A percentile compares a stretch with the other conserved stretches of the same genome.
Evolutionary conservation across 2,797 vertebrate species (phyloP).

Genomic region (Molossus alvarezi): DNA sequence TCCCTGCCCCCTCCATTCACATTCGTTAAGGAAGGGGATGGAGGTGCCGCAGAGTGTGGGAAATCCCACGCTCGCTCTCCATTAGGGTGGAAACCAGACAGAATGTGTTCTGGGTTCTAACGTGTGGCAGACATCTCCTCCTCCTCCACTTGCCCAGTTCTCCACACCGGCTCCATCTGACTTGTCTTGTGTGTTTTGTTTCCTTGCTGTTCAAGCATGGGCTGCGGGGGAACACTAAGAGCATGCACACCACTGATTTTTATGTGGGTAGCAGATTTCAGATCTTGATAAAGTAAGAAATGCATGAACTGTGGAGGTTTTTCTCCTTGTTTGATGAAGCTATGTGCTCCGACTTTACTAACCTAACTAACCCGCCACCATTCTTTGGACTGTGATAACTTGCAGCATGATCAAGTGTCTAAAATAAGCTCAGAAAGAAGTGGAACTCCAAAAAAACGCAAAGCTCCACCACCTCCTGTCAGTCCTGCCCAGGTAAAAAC

Average conservation of each 20-base stretch:
- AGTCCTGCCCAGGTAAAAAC: conserved; percentile 98
- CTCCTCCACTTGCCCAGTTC: conserved; percentile 67
- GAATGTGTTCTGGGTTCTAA: conserved; percentile 58
- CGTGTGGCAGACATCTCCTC: neutral
- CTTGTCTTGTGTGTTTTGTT: conserved; percentile 77
- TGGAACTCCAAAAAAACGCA: conserved; percentile 99
- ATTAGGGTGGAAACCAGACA: neutral
- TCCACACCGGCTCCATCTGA: conserved; percentile 56
- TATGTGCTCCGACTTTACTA: conserved; percentile 91
- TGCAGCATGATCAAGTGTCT: conserved; percentile 98
- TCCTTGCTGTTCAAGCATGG: conserved; percentile 87
- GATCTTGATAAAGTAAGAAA: conserved; percentile 45
- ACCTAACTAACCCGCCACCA: conserved; percentile 93
- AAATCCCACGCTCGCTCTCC: neutral
- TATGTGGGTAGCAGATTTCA: conserved; percentile 57
- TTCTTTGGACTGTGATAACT: conserved; percentile 92
- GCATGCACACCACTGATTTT: conserved; percentile 82
- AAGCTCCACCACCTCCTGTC: conserved; percentile 99
- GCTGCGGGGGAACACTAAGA: conserved; percentile 79
- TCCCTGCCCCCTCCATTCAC: neutral
- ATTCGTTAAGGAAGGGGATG: neutral
- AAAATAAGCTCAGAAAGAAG: conserved; percentile 98
- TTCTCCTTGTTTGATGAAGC: conserved; percentile 83
- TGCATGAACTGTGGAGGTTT: conserved; percentile 87
- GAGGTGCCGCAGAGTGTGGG: neutral